Conservation (phyloP, 1,140 invertebrate species). For the Zophobas atratus region DNA sequence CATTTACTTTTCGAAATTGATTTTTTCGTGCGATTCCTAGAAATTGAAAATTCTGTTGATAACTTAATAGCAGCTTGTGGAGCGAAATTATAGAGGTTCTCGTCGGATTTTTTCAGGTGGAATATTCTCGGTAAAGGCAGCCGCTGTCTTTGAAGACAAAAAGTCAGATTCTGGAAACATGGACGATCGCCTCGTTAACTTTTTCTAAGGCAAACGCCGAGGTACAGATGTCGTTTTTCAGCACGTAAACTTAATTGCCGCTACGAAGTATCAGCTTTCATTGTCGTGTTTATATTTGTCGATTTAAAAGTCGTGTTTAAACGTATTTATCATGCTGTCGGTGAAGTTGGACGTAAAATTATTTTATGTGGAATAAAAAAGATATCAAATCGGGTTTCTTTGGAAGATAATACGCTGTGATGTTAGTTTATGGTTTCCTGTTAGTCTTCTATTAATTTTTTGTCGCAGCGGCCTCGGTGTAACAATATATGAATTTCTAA, state of each 20-base stretch:
- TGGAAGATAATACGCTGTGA: constrained; percentile 29
- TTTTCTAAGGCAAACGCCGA: constrained; percentile 31
- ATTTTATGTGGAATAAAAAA: constrained; percentile 37
- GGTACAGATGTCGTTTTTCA: constrained; percentile 24
- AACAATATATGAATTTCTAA: constrained; percentile 40
- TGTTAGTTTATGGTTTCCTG: constrained; percentile 40
- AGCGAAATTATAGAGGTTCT: constrained; percentile 20
- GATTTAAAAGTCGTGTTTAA: constrained; percentile 16
- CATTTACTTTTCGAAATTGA: not conserved
- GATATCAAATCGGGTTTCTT: constrained; percentile 37
- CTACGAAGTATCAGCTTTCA: constrained; percentile 27
- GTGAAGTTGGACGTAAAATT: constrained; percentile 5
- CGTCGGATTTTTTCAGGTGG: constrained; percentile 2
- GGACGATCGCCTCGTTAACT: constrained; percentile 29
- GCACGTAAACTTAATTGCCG: constrained; percentile 30
- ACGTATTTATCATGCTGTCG: constrained; percentile 28
- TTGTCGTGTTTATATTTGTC: constrained; percentile 32
- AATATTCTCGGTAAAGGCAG: constrained; percentile 6
- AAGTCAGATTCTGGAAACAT: constrained; percentile 29
- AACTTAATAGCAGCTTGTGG: constrained; percentile 11
- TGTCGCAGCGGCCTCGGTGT: not conserved
- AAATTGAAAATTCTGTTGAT: constrained; percentile 23
- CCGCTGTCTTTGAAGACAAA: constrained; percentile 23
- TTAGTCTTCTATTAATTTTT: constrained; percentile 38
- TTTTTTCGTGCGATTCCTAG: constrained; percentile 4